Evolutionary conservation across 1,140 invertebrate species (phyloP).

Genomic region (Ceratina japonica): DNA sequence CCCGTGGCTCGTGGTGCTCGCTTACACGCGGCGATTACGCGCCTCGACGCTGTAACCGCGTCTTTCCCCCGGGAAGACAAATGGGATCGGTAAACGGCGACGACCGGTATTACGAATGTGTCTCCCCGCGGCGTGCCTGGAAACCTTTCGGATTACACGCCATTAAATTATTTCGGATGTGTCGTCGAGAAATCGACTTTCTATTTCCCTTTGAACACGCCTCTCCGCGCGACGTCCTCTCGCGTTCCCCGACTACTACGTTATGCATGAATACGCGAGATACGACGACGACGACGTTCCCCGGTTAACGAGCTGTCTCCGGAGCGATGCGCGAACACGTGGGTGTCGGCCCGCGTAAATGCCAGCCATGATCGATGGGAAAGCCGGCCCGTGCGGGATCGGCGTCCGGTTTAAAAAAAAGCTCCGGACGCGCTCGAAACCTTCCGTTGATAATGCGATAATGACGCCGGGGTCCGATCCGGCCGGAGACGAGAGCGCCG

Average conservation of each 20-base stretch:
- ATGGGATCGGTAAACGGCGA: conserved; percentile 46
- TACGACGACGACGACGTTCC: conserved; percentile 40
- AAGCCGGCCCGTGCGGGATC: conserved; percentile 3
- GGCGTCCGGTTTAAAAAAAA: background rate
- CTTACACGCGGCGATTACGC: conserved; percentile 51
- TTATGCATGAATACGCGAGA: conserved; percentile 62
- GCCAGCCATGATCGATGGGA: conserved; percentile 44
- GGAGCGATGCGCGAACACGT: conserved; percentile 49
- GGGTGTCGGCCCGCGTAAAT: conserved; percentile 42
- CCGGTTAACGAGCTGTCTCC: conserved; percentile 72
- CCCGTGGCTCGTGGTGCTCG: conserved; percentile 4
- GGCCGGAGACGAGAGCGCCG: background rate
- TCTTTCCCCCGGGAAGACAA: conserved; percentile 26
- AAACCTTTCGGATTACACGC: conserved; percentile 63
- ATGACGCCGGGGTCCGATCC: background rate
- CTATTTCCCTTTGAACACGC: conserved; percentile 54
- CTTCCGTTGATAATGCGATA: conserved; percentile 34
- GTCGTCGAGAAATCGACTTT: conserved; percentile 70
- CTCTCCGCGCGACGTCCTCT: background rate
- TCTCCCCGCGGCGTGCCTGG: background rate
- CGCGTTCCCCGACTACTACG: conserved; percentile 54
- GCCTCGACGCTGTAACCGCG: conserved; percentile 30
- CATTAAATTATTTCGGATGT: conserved; percentile 68
- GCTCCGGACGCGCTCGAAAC: conserved; percentile 15
- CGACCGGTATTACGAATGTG: conserved; percentile 53